Percentiles rank a stretch among this genome's conserved stretches.
These are phyloP conservation scores for Tolmerus cingulatus DNA, from an alignment of 2,888 invertebrate genomes.

Conservation along the genomic window DNA sequence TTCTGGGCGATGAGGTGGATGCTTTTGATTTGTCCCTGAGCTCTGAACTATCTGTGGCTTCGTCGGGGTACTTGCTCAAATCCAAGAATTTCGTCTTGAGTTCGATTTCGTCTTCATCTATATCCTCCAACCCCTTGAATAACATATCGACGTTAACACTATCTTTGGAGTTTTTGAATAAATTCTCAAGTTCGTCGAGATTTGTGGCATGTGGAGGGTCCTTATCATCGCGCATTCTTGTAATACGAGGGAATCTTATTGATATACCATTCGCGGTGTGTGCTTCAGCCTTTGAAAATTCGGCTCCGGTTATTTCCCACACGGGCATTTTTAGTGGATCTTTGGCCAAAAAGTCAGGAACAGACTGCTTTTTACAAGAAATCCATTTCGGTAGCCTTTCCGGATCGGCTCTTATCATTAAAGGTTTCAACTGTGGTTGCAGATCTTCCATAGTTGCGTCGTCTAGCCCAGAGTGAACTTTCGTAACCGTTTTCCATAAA, in stretches of 20 bases:
- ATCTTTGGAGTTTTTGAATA: constrained; percentile 73
- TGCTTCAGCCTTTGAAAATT: constrained; percentile 79
- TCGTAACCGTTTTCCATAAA: constrained; percentile 90
- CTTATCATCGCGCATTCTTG: constrained; percentile 84
- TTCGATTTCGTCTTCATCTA: constrained; percentile 47
- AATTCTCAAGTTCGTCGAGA: constrained; percentile 73
- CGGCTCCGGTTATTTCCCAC: constrained; percentile 92
- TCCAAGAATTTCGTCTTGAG: constrained; percentile 52
- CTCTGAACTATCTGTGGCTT: neutral
- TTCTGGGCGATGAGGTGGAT: neutral
- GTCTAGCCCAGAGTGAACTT: constrained; percentile 88
- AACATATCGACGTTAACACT: constrained; percentile 61
- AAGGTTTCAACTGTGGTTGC: constrained; percentile 68
- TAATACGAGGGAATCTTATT: constrained; percentile 90
- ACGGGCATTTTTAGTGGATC: constrained; percentile 88
- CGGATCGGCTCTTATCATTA: constrained; percentile 81
- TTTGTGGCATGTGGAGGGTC: constrained; percentile 84
- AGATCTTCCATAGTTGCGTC: constrained; percentile 82
- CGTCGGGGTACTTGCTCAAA: constrained; percentile 47
- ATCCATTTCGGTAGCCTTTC: constrained; percentile 81
- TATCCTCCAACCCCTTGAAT: constrained; percentile 53
- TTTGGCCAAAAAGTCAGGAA: constrained; percentile 87
- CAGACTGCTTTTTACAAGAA: constrained; percentile 79
- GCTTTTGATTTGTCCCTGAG: neutral
- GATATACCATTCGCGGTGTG: constrained; percentile 95